Evolutionary conservation across 2,888 invertebrate species (phyloP), one percentile per base, ranked within the genome.

Genomic region (Spodoptera exigua): DNA sequence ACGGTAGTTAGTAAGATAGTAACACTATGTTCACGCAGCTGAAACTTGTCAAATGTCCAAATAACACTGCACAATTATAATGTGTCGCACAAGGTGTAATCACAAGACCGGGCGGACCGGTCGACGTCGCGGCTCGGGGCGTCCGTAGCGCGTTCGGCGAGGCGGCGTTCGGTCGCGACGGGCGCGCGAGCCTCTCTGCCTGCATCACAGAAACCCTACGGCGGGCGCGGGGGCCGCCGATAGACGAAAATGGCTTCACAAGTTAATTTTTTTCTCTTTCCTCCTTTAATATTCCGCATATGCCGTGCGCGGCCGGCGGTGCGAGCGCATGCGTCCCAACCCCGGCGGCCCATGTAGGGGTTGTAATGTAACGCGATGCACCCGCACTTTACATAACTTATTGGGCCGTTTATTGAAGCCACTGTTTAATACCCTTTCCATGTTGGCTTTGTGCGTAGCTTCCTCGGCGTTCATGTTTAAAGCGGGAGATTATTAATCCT

Each of bases 261-360:
- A 94, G 92, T 93, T 90, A 93, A 93, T 93, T 93, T 94, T 93
- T 94, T 93, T 94, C 94, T 94, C 94, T 94, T 94, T 94, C 94
- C 91, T 94, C 89, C 94, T 93, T 92, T 93, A 93, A 93, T 93
- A 93, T 92, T 92, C 92, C 93, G 94, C 93, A 94, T 94, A 94
- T 93, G 93, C 91, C 90, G 92, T 90, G 89, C 90, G 89, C 90
- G 88, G 86, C 87, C 81, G 86, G 85, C 88, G 85, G 81, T 90
- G 91, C 91, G 91, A 86, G 91, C 93, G 94, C 94, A 93, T 93
- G 94, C 94, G 94, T 89, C 82, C 83, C 82, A 83, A 83, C 86
- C 89, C 87, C 82, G 74, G 62, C 70, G 56, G 74, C 78, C 72
- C 82, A 86, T 83, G 85, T 89, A 87, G 89, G 91, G 92, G 92